Conservation (phyloP, 2,797 vertebrate species). For the Eupleurogrammus muticus region DNA sequence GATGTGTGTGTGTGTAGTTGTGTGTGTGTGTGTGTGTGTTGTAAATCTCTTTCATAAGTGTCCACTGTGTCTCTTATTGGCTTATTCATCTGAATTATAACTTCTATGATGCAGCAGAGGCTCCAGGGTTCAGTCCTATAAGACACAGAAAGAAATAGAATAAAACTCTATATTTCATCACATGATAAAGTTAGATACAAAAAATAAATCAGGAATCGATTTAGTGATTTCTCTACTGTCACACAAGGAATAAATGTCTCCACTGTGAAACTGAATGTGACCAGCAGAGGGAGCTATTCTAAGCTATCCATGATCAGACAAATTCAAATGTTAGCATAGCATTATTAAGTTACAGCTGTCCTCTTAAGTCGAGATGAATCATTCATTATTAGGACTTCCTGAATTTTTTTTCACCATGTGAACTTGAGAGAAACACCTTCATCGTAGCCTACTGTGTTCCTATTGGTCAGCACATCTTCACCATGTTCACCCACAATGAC, state of each 20-base stretch:
- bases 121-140: slow-evolving; percentile 65
- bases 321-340: slow-evolving; percentile 16
- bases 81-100: slow-evolving; percentile 23
- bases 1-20: not conserved
- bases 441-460: too few relatives aligned
- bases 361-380: not conserved
- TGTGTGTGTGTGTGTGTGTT: slow-evolving; percentile 2
- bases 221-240: not conserved
- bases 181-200: not conserved
- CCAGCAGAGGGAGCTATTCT: slow-evolving; percentile 2
- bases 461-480: too few relatives aligned
- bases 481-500: too few relatives aligned
- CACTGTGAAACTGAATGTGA: not conserved
- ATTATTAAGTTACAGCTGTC: slow-evolving; percentile 4
- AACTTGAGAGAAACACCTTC: too few relatives aligned
- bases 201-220: too few relatives aligned
- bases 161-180: not conserved
- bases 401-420: too few relatives aligned
- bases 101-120: slow-evolving; percentile 47
- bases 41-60: slow-evolving; percentile 15
- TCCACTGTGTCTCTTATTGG: slow-evolving; percentile 1
- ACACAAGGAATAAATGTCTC: not conserved
- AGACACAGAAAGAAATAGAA: slow-evolving; percentile 30
- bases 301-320: not conserved
- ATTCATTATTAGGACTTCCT: not conserved